Base-by-base conservation (phyloP, 2,113 vertebrate species). In the Oncorhynchus nerka region DNA sequence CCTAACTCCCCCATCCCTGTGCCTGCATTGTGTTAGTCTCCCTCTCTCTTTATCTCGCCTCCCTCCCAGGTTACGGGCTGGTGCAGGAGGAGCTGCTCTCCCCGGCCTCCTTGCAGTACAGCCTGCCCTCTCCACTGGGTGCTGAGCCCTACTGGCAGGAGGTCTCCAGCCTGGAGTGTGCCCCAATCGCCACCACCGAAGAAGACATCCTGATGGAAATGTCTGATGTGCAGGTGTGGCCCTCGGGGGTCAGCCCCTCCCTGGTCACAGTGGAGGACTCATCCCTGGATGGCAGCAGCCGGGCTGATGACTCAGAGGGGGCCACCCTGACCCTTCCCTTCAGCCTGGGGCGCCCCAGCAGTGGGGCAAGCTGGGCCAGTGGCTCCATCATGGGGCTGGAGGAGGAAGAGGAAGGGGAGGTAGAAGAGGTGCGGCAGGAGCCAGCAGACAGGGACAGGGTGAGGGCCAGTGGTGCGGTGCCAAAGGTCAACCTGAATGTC, bases 201-300 rank as follows among this genome's bases (percentile, higher is more conserved):
- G 96, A 97, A 91, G 97, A 99, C 68, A 93, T 96, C 73, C 90
- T 98, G 86, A 92, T 98, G 95, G 98, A 99, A 93, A 95, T 98
- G 94, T 98, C 97, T 2, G 98, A 99, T 70, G 94, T 98, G 82
- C 97, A 98, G 91, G 95, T 98, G 90, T 99, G 98, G 98, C 97
- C 98, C 2, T 93, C 95, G 0, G 97, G 96, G 85, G 92, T 96
- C 92, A 96, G 95, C 51, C 96, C 98, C 64, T 98, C 97, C 0
- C 93, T 99, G 92, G 97, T 98, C 86, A 95, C 96, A 1, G 96
- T 98, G 77, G 98, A 99, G 91, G 98, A 99, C 94, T 99, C 96
- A 39, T 99, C 98, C 45, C 93, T 99, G 87, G 98, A 99, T 78
- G 97, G 94, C 91, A 99, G 97, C 94, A 98, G 97, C 75, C 91